Base-by-base conservation (phyloP, 2,113 vertebrate species). In the Microtus pennsylvanicus region DNA sequence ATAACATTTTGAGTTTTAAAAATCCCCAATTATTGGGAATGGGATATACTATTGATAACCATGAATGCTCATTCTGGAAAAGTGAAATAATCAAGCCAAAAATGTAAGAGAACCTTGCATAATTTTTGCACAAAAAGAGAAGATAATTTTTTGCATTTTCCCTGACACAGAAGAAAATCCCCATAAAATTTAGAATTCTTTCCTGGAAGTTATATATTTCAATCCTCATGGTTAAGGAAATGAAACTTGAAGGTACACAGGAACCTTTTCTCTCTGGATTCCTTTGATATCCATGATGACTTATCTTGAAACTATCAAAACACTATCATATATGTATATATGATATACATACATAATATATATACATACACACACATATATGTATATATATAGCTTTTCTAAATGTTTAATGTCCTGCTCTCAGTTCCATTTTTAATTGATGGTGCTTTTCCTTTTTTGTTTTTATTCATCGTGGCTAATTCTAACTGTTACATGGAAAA, bases 81-180 rank as follows among this genome's bases (percentile, higher is more conserved):
- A 63, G 89, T 93, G 81, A 87, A 63, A 94, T 89, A 91, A 93
- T 72, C 12, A 89, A 93, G 38, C 3, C 89, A 67, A 96, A 91
- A 89, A 33, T 63, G 69, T 69, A 52, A 86, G 58, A 94, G 21
- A 26, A 63, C 11, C 3, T 30, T 76, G 30, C 65, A 89, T 65
- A 70, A 76, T 35, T 94, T 94, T 93, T 38, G 26, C 67, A 52
- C n/a, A 3, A 42, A 67, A 89, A 89, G 47, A 95, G 30, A 86
- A 17, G 12, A 90, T 21, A 0, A 12, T 61, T 14, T 35, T 81
- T 1, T 69, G 4, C 67, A 52, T 92, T 90, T 30, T 35, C 83
- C 38, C 81, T 33, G 42, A 90, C 28, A 38, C 38, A 38, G 52
- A 81, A 92, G 4, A 8, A 88, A 92, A 6, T 72, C 6, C 3